A percentile compares a stretch with the other conserved stretches of the same genome.
These are phyloP conservation scores for Isichthys henryi DNA, from an alignment of 2,113 vertebrate genomes.

Conservation along the genomic window DNA sequence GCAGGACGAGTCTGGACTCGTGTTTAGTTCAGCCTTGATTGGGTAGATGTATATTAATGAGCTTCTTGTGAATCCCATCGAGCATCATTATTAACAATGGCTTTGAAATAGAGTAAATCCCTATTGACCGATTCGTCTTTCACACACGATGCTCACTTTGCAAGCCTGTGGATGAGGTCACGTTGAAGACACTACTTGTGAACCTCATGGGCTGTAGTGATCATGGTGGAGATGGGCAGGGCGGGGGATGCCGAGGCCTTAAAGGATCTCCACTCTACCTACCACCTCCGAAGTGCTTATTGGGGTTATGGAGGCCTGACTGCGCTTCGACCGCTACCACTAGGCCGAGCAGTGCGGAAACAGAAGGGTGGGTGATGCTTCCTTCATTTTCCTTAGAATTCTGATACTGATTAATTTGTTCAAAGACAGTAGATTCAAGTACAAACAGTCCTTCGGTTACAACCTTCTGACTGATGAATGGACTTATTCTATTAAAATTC, in stretches of 20 bases:
- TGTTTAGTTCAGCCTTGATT: background rate
- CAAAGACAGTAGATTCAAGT: background rate
- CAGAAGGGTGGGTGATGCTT: background rate
- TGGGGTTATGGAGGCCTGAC: background rate
- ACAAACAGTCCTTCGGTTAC: background rate
- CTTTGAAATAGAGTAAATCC: constrained; percentile 19
- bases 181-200: background rate
- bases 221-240: background rate
- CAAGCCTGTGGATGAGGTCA: constrained; percentile 3
- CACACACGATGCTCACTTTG: constrained; percentile 10
- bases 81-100: background rate
- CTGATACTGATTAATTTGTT: background rate
- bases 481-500: background rate
- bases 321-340: background rate
- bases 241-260: background rate
- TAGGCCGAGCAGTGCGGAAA: background rate
- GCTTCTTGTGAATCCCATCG: background rate
- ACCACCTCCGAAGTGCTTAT: background rate
- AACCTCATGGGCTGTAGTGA: background rate
- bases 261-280: background rate
- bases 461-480: background rate
- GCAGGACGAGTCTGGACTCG: background rate
- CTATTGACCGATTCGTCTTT: background rate
- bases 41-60: background rate
- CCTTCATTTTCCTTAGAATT: background rate